Evolutionary conservation across 2,888 invertebrate genomes (phyloP).

Genomic region (Sphaerophoria taeniata): DNA sequence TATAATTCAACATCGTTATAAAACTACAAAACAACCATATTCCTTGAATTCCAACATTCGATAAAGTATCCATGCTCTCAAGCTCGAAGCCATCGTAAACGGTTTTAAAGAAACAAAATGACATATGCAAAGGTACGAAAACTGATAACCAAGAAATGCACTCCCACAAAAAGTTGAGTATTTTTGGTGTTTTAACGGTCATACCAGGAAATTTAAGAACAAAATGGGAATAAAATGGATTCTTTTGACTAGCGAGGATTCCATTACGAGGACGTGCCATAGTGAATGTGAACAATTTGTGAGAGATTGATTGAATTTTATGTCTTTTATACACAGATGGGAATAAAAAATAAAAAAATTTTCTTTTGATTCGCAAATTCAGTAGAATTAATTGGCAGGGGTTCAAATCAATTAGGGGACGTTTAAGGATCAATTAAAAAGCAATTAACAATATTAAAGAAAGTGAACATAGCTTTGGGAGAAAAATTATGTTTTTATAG

Average conservation of each 20-base stretch:
- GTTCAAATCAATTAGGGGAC: conserved; percentile 19
- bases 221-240: conserved; percentile 19
- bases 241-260: conserved; percentile 34
- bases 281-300: conserved; percentile 14
- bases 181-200: conserved; percentile 12
- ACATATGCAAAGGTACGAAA: conserved; percentile 27
- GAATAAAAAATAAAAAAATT: too few relatives aligned
- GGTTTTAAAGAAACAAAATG: conserved; percentile 28
- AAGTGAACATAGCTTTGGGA: neutral
- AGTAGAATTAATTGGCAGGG: conserved; percentile 19
- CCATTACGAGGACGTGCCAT: conserved; percentile 35
- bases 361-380: too few relatives aligned
- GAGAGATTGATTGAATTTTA: conserved; percentile 19
- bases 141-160: conserved; percentile 40
- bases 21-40: conserved; percentile 30
- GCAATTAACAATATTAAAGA: conserved; percentile 22
- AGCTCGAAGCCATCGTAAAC: conserved; percentile 22
- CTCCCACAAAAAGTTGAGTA: conserved; percentile 10
- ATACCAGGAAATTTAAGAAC: conserved; percentile 33
- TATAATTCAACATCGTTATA: conserved; percentile 17
- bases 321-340: conserved; percentile 13
- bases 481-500: too few relatives aligned
- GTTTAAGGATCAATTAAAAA: conserved; percentile 46
- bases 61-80: conserved; percentile 19
- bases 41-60: conserved; percentile 14